Percentiles rank a stretch among this genome's conserved stretches.
These are phyloP conservation scores for Danio choprae DNA, from an alignment of 2,797 vertebrate genomes.

Conservation along the genomic window DNA sequence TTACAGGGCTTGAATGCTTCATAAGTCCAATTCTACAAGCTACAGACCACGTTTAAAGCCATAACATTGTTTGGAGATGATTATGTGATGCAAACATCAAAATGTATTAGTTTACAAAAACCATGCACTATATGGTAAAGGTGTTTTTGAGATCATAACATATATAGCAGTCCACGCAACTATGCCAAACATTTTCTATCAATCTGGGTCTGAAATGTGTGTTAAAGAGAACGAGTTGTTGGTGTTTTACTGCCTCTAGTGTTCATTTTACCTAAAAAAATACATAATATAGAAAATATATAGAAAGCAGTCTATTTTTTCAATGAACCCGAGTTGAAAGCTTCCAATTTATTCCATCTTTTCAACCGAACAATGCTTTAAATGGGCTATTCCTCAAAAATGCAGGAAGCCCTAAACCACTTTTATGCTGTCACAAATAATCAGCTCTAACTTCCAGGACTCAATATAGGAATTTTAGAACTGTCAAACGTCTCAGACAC, in stretches of 20 bases:
- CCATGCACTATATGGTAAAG: too few relatives aligned
- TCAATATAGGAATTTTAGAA: background rate
- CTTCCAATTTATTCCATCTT: background rate
- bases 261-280: background rate
- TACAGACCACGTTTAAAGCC: background rate
- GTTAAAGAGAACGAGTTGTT: background rate
- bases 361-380: background rate
- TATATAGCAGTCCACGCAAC: too few relatives aligned
- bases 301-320: background rate
- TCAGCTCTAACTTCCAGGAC: background rate
- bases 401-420: background rate
- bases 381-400: background rate
- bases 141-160: too few relatives aligned
- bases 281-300: too few relatives aligned
- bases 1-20: background rate
- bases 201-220: too few relatives aligned
- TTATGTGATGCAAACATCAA: background rate
- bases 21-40: background rate
- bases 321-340: background rate
- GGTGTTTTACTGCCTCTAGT: background rate
- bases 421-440: background rate
- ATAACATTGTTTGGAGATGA: background rate
- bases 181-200: too few relatives aligned
- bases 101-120: too few relatives aligned
- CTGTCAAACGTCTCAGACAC: background rate